Conservation (phyloP, 1,140 invertebrate species). For the Diploscapter pachys region DNA sequence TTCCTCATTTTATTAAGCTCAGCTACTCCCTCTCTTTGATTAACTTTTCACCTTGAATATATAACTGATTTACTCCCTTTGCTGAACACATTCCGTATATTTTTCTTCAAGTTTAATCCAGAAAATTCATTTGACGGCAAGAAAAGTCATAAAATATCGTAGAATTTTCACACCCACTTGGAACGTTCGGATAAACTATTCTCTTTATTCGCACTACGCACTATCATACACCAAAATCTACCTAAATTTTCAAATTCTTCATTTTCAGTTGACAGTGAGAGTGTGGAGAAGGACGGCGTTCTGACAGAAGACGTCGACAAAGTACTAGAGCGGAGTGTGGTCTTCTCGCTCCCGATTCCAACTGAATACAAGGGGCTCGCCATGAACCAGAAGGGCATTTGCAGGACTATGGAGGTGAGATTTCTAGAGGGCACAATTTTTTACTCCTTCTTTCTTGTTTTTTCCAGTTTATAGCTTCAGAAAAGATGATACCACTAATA, state of each 20-base stretch:
- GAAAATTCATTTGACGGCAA: no score
- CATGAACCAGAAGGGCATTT: constrained; percentile 49
- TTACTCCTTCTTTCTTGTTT: background rate
- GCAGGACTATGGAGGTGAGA: constrained; percentile 32
- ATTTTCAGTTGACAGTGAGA: constrained; percentile 20
- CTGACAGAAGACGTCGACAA: constrained; percentile 21
- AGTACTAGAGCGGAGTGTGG: constrained; percentile 37
- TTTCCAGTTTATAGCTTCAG: constrained; percentile 4
- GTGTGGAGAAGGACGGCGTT: constrained; percentile 11
- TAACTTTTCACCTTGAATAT: no score
- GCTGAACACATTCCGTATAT: no score
- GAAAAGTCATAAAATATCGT: no score
- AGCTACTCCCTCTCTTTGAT: no score
- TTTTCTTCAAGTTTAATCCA: no score
- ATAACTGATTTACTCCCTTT: no score
- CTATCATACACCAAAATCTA: background rate
- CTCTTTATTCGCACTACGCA: no score
- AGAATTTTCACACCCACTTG: no score
- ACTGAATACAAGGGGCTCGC: constrained; percentile 49
- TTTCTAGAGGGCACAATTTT: no score
- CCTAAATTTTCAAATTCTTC: constrained; percentile 9
- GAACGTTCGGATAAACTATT: no score
- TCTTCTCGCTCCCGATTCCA: constrained; percentile 40
- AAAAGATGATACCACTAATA: background rate
- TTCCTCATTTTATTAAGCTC: constrained; percentile 5